Evolutionary conservation across 2,113 vertebrate species (phyloP), one percentile per base, ranked within the genome.

Genomic region (Pseudorasbora parva): DNA sequence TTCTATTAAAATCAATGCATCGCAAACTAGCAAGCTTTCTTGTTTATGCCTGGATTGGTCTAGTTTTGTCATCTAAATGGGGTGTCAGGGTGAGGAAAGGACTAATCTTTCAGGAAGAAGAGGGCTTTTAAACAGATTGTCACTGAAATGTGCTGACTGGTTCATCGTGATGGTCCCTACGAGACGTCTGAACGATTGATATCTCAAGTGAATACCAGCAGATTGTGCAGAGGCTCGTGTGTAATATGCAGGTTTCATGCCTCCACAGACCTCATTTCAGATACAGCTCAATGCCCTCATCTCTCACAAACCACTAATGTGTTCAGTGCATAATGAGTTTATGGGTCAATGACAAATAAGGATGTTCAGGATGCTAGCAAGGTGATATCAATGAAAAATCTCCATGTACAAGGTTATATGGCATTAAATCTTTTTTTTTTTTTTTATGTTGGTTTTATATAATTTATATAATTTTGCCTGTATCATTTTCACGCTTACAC

Each of bases 251-350:
- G 43, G 78, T 68, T 49, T 80, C 60, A 33, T 33, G 15, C 43
- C 59, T 80, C 23, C 43, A 19, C 23, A 72, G 17, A 30, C 56
- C 71, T 62, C 9, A 73, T 73, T 72, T 60, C 1, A 74, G 47
- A 54, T 74, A 49, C 45, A 51, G 45, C 69, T 72, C 41, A 25
- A 72, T 47, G 69, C 41, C 47, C 47, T 54, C 72, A 54, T 74
- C 72, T 74, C 25, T 74, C 54, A 25, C 33, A 47, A 60, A 59
- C 17, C 25, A 25, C 43, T 30, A 74, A 74, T 74, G 66, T 79
- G 30, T 49, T 79, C 54, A 83, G 69, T 83, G 68, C 47, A 69
- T 83, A 45, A 83, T 56, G 68, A 47, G 57, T 83, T 86, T 81
- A 81, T 56, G 69, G 69, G 69, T 72, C 69, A 72, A 47, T 72